Base-by-base conservation (phyloP, 2,113 vertebrate species). In the Platysteira castanea region DNA sequence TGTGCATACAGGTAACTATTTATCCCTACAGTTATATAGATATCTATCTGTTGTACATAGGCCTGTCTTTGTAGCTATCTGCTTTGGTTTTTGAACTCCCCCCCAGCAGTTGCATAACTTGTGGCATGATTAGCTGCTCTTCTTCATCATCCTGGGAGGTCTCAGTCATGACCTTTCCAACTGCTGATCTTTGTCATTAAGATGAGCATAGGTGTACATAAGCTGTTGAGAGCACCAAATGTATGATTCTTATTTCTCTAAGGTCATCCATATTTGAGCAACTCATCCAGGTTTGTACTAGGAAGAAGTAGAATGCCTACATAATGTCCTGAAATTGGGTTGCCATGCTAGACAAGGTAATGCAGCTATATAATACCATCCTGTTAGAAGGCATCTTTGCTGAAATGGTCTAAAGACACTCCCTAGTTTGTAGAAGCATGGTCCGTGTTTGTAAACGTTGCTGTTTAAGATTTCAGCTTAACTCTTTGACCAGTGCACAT, bases 11-110 rank as follows among this genome's bases (percentile, higher is more conserved):
- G 91, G 94, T 77, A 94, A 73, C 64, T 94, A 96, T 92, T 97
- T 96, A 96, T 96, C 89, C 95, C 93, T 96, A 91, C 81, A 96
- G 93, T 96, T 96, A 96, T 85, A n/a, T 76, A 96, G 94, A 96
- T 96, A 90, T 5, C 17, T 96, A 96, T 95, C 91, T 96, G 61
- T 73, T 89, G 67, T 94, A 94, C 33, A 80, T 79, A 93, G 81
- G 37, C 84, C 93, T 93, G 59, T 80, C 75, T 96, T 84, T 95
- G 78, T 89, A 94, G 77, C 84, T 82, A 26, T 96, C 91, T 93
- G n/a, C 73, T 87, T 92, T 84, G 30, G 73, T 82, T 94, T 95
- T 87, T 89, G 21, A 91, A 89, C 69, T 49, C 37, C 44, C 44
- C 80, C 54, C 52, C 39, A 89, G 84, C 77, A 91, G 87, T 87